Percentiles rank a stretch among this genome's conserved stretches.
Conservation (phyloP, 2,888 invertebrate genomes). For the Esperia sulphurella region DNA sequence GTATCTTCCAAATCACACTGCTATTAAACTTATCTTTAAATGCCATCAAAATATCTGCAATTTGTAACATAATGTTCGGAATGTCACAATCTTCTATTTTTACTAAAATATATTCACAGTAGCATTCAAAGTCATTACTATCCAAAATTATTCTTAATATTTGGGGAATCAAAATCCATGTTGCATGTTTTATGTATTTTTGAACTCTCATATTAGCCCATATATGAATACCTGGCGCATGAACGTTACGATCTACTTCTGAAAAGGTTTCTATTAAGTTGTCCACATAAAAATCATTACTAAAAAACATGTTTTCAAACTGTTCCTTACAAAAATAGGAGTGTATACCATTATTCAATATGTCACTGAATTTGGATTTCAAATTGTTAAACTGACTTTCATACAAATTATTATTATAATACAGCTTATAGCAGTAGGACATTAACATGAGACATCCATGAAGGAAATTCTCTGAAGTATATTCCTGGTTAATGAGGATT, state of each 20-base stretch:
- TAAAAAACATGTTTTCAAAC: conserved; percentile 36
- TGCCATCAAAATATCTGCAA: conserved; percentile 34
- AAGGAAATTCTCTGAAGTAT: conserved; percentile 48
- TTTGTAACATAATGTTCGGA: conserved; percentile 25
- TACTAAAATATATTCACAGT: conserved; percentile 35
- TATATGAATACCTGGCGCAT: conserved; percentile 40
- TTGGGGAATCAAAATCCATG: conserved; percentile 38
- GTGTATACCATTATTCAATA: conserved; percentile 26
- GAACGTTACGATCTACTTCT: conserved; percentile 27
- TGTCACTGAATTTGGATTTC: conserved; percentile 23
- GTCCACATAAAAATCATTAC: conserved; percentile 14
- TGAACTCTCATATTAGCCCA: conserved; percentile 48
- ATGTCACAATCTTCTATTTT: conserved; percentile 33
- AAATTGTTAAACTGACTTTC: conserved; percentile 24
- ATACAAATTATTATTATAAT: conserved; percentile 17
- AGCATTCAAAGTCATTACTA: conserved; percentile 41
- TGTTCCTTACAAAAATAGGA: conserved; percentile 49
- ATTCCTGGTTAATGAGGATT: conserved; percentile 23
- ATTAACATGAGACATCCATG: conserved; percentile 57
- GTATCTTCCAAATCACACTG: conserved; percentile 45
- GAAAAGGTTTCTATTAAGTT: conserved; percentile 31
- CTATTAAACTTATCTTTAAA: conserved; percentile 33
- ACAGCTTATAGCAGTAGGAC: conserved; percentile 36
- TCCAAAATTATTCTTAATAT: conserved; percentile 34
- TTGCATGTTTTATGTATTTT: conserved; percentile 30